Evolutionary conservation across 2,888 invertebrate genomes (phyloP).

Genomic region (Athripsodes cinereus): DNA sequence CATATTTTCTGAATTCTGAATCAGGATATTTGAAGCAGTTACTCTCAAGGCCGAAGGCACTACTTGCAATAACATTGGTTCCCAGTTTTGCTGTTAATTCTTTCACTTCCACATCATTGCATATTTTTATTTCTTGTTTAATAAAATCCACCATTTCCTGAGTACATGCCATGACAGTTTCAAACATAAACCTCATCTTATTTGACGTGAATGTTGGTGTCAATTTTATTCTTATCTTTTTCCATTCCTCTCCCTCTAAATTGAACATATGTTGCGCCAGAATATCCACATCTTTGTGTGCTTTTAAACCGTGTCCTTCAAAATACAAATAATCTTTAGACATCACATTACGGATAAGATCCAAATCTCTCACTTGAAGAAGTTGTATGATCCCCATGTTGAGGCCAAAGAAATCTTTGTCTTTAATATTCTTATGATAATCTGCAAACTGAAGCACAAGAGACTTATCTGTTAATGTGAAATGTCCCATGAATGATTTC

Average conservation of each 20-base stretch:
- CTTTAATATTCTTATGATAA: conserved; percentile 1
- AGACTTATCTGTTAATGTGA: neutral
- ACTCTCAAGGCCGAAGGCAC: neutral
- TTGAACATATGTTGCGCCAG: conserved; percentile 15
- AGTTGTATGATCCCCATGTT: neutral
- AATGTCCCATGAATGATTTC: neutral
- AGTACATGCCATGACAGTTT: conserved; percentile 28
- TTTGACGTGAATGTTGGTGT: conserved; percentile 31
- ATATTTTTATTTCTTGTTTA: neutral
- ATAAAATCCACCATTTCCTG: conserved; percentile 13
- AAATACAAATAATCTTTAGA: conserved; percentile 15
- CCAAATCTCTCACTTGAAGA: conserved; percentile 12
- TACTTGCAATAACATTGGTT: neutral
- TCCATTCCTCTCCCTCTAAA: conserved; percentile 33
- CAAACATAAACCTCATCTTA: conserved; percentile 31
- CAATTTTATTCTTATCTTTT: conserved; percentile 31
- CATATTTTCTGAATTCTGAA: conserved; percentile 16
- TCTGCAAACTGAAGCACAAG: neutral
- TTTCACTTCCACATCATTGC: neutral
- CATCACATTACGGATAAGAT: conserved; percentile 15
- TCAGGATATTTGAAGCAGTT: conserved; percentile 19
- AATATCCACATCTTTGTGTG: conserved; percentile 8
- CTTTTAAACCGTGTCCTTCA: conserved; percentile 16
- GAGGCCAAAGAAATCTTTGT: neutral
- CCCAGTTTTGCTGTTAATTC: neutral